These are phyloP conservation scores for Drosophila equinoxialis DNA, from an alignment of 1,140 invertebrate genomes.

Conservation along the genomic window DNA sequence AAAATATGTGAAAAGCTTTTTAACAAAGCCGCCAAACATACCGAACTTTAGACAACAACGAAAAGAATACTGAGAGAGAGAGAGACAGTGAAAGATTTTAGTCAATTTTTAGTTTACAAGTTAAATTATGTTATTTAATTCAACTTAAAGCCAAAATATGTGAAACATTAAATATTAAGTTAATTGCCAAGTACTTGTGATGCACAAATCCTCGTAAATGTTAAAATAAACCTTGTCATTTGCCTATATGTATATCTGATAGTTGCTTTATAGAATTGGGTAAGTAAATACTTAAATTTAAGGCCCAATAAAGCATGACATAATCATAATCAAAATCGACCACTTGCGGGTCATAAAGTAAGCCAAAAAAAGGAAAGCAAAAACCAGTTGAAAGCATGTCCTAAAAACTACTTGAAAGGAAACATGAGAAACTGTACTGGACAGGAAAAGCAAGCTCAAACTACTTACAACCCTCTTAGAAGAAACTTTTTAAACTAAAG, in stretches of 20 bases:
- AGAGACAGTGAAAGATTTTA: conserved; percentile 13
- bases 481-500: not conserved
- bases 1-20: conserved; percentile 51
- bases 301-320: conserved; percentile 48
- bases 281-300: conserved; percentile 13
- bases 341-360: conserved; percentile 59
- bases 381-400: conserved; percentile 62
- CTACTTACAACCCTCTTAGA: not conserved
- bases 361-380: conserved; percentile 69
- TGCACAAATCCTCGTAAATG: conserved; percentile 42
- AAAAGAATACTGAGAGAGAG: not conserved
- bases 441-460: conserved; percentile 30
- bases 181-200: conserved; percentile 53
- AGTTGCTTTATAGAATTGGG: not conserved
- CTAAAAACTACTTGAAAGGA: conserved; percentile 65
- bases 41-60: conserved; percentile 55
- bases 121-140: conserved; percentile 27
- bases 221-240: conserved; percentile 28
- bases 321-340: conserved; percentile 44
- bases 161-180: conserved; percentile 18
- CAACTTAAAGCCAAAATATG: conserved; percentile 42
- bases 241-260: not conserved
- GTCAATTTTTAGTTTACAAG: conserved; percentile 28
- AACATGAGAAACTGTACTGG: conserved; percentile 63
- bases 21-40: conserved; percentile 52